phyloP scores from a whole-genome alignment of 2,113 vertebrate genomes.

The Casuarius casuarius region DNA sequence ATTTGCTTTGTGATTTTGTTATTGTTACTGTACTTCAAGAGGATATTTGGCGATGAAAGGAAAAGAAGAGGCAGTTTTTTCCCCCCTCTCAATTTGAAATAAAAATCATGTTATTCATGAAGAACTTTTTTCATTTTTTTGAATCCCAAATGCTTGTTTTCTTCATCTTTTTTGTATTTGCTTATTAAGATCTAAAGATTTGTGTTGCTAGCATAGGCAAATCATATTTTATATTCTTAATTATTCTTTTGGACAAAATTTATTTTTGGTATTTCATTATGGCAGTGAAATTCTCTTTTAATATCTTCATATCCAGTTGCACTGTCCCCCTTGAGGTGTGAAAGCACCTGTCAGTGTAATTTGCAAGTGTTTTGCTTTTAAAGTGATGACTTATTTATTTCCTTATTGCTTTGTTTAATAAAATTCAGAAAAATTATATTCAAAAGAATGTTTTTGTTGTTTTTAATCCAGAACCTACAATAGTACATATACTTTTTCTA shows the following conservation, averaged over 20 bases:
- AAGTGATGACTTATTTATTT: neutral
- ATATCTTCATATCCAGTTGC: neutral
- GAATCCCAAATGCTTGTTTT: conserved; percentile 60
- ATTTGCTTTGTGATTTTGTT: conserved; percentile 20
- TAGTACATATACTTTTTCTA: neutral
- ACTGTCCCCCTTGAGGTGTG: neutral
- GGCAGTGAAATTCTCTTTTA: conserved; percentile 8
- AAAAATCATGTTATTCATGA: conserved; percentile 63
- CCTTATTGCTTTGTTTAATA: conserved; percentile 9
- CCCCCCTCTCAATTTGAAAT: conserved; percentile 39
- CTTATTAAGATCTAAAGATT: conserved; percentile 28
- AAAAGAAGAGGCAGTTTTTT: neutral
- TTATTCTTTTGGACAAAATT: conserved; percentile 18
- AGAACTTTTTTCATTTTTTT: conserved; percentile 56
- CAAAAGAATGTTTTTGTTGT: neutral
- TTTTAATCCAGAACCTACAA: neutral
- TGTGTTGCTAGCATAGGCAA: neutral
- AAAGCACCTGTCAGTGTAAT: neutral
- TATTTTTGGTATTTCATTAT: conserved; percentile 19
- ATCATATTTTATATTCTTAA: conserved; percentile 9
- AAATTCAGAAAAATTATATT: conserved; percentile 15
- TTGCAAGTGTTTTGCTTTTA: conserved; percentile 15
- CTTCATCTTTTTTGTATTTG: conserved; percentile 47
- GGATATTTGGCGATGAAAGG: neutral
- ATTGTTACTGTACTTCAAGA: conserved; percentile 34